These are phyloP conservation scores for Lutjanus erythropterus DNA, from an alignment of 2,113 vertebrate species.

Conservation along the genomic window DNA sequence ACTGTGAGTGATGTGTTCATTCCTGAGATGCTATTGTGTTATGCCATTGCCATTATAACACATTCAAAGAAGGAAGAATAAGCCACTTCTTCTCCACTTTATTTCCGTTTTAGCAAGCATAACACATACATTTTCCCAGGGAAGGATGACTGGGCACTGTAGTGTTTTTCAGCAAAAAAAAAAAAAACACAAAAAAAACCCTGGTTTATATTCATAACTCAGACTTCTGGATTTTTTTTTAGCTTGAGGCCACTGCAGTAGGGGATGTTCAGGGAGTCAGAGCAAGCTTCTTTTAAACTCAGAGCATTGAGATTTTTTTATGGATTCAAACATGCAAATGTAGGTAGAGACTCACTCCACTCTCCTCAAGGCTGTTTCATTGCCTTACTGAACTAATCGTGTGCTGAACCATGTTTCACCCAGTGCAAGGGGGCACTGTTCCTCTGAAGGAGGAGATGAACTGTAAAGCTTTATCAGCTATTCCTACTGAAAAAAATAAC, in stretches of 20 bases:
- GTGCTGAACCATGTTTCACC: conserved; percentile 35
- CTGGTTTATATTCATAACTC: conserved; percentile 37
- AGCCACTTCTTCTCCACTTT: background rate
- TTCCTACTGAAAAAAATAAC: too few species aligned
- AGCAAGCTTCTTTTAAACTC: conserved; percentile 1
- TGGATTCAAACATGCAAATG: background rate
- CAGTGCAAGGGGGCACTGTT: background rate
- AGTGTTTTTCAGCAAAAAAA: conserved; percentile 24
- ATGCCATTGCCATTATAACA: background rate
- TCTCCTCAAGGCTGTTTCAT: conserved; percentile 5
- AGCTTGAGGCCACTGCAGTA: conserved; percentile 26
- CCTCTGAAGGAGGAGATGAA: background rate
- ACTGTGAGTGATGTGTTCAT: conserved; percentile 46
- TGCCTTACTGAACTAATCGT: conserved; percentile 10
- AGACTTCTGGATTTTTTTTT: conserved; percentile 19
- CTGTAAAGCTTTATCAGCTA: background rate
- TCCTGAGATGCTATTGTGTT: conserved; percentile 37
- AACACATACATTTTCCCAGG: conserved; percentile 16
- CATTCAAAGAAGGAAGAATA: conserved; percentile 23
- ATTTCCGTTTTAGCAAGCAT: conserved; percentile 9
- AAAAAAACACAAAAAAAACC: background rate
- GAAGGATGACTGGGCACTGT: conserved; percentile 8
- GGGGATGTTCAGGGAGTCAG: background rate
- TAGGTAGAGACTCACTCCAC: background rate
- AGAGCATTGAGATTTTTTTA: background rate